Base-by-base conservation (phyloP, 2,797 vertebrate species). In the Merluccius polli region DNA sequence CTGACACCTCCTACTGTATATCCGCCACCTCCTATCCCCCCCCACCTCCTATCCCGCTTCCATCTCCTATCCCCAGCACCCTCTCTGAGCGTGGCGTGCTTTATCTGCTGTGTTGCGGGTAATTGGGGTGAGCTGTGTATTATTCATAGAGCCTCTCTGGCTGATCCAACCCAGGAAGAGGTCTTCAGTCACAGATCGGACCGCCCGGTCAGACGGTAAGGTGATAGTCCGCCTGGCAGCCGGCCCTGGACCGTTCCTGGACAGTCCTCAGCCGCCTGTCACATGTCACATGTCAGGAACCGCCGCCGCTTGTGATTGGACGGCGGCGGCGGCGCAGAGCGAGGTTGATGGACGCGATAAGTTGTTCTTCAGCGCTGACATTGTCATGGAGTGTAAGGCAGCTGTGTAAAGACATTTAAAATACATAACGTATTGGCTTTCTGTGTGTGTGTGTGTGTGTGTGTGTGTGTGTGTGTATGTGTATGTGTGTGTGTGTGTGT, bases 231-330 rank as follows among this genome's bases (percentile, higher is more conserved):
- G 75, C 79, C 52, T 59, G 79, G 77, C 77, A 75, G 9, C 52
- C 8, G 36, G 71, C 68, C 74, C n/a, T n/a, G n/a, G n/a, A n/a
- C 77, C 79, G 77, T 88, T 88, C 80, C 77, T 83, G 27, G 74
- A 83, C 52, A 67, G 74, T 81, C 44, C 44, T 52, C 80, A 78
- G 71, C 78, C 78, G 52, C 75, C 24, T n/a, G n/a, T n/a, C n/a
- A n/a, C n/a, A n/a, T 85, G 86, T 90, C 85, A 73, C 76, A 70
- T 84, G 72, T 84, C 85, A 33, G 68, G 52, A 68, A 6, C 72
- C 77, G 72, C 5, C 1, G 41, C 72, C 77, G 73, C 5, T 1
- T 41, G 12, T 72, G 3, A 44, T 48, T 31, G 63, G 27, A 9
- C 59, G 59, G 65, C 5, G 27, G 68, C 35, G 30, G 38, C 30